A percentile compares a stretch with the other conserved stretches of the same genome.
Conservation (phyloP, 2,888 invertebrate genomes). For the Saturnia japonica region DNA sequence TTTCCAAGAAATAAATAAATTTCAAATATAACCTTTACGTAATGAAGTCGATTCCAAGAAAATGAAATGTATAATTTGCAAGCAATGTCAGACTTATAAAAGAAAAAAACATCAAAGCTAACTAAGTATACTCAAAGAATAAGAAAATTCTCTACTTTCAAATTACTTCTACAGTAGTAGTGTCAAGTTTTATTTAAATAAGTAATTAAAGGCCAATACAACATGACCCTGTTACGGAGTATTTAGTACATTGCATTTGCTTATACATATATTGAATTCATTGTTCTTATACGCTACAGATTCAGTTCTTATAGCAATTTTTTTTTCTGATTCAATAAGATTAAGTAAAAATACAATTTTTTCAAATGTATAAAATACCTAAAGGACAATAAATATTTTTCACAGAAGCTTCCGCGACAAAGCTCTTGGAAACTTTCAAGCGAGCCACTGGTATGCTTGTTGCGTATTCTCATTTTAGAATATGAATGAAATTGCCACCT, state of each 20-base stretch:
- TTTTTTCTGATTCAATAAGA: neutral
- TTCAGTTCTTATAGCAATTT: too few relatives aligned
- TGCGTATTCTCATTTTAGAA: conserved; percentile 36
- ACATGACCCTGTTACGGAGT: neutral
- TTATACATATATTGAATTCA: too few relatives aligned
- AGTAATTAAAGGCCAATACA: neutral
- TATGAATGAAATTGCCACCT: conserved; percentile 37
- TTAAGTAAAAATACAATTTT: conserved; percentile 37
- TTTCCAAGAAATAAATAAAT: neutral
- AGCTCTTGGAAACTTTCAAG: conserved; percentile 41
- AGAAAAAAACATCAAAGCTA: neutral
- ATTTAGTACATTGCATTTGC: neutral
- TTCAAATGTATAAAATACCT: conserved; percentile 43
- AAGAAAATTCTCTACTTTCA: neutral
- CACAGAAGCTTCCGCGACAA: conserved; percentile 37
- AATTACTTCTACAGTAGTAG: neutral
- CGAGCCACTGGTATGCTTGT: conserved; percentile 39
- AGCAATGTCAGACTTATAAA: neutral
- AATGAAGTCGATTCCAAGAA: neutral
- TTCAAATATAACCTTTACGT: neutral
- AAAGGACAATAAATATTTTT: conserved; percentile 52
- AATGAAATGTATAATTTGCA: conserved; percentile 1
- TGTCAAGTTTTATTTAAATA: neutral
- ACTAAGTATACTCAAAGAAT: neutral
- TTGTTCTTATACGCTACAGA: too few relatives aligned